Base-by-base conservation (phyloP, 30 jellyfish, hydroid and myxozoan species). In the Rhopilema esculentum region DNA sequence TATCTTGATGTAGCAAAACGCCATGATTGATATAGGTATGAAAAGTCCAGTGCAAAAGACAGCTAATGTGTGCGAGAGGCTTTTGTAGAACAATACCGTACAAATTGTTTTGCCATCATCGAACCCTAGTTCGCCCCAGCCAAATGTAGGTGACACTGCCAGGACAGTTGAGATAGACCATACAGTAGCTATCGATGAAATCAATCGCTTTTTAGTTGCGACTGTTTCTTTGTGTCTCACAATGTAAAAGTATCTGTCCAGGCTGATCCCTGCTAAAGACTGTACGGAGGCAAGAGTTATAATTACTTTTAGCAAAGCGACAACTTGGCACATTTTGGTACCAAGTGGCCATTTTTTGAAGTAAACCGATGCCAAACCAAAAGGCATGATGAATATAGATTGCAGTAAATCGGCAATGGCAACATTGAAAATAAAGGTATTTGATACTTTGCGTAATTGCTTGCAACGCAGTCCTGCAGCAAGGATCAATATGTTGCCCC, bases 81-180 rank as follows among this genome's bases (percentile, higher is more conserved):
- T 74, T 66, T 74, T 73, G 77, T 87, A 86, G 66, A 87, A 92
- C 16, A 87, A 66, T 1, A 92, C 85, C 1, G 98, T 92, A 22
- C 98, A 92, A n/a, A 87, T 85, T 25, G 74, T 93, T 71, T 87
- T 92, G 27, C 98, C 98, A 29, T 75, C 88, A 52, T 92, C 97
- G 67, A 87, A 92, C 8, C 95, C 98, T 19, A 92, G 85, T 28
- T 80, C 90, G 23, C 98, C 98, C 98, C 98, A 92, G 27, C 91
- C 91, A 27, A 92, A 88, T 9, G 75, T 51, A 0, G 98, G 98
- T 0, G 97, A 32, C 12, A 92, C 33, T 40, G 98, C 89, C 24
- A 87, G 33, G 53, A 81, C 64, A 24, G 79, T 22, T 17, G 95
- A 84, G 21, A 49, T 57, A 70, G 33, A 26, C 97, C 97, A 92